Evolutionary conservation across 1,140 invertebrate species (phyloP).

Genomic region (Drosophila tsacasi): DNA sequence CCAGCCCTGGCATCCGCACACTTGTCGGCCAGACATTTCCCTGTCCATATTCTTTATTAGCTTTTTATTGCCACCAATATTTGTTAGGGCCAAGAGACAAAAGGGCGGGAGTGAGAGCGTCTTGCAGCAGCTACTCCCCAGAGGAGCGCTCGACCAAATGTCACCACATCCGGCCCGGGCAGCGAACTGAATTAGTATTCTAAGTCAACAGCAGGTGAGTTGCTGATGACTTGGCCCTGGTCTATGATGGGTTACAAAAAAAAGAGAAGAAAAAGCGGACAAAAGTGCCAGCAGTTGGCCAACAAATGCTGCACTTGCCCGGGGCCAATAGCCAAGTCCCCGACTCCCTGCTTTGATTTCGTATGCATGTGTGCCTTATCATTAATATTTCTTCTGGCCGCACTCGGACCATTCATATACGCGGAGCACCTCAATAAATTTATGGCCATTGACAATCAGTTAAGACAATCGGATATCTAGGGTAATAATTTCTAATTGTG

Average conservation of each 20-base stretch:
- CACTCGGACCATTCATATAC: constrained; percentile 42
- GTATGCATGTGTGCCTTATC: constrained; percentile 70
- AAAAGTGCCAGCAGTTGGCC: constrained; percentile 71
- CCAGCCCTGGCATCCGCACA: constrained; percentile 28
- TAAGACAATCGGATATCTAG: constrained; percentile 81
- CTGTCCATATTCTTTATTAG: constrained; percentile 75
- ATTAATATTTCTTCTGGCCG: constrained; percentile 72
- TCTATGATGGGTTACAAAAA: constrained; percentile 39
- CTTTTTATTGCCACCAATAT: constrained; percentile 81
- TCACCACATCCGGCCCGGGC: constrained; percentile 74
- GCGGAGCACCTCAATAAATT: constrained; percentile 54
- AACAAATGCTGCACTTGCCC: constrained; percentile 57
- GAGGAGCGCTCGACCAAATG: constrained; percentile 65
- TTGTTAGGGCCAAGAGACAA: constrained; percentile 57
- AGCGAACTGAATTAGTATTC: constrained; percentile 77
- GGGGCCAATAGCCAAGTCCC: constrained; percentile 22
- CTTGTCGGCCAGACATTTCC: constrained; percentile 57
- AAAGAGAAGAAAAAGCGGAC: constrained; percentile 5
- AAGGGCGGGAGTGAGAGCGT: constrained; percentile 10
- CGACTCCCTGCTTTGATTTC: constrained; percentile 62
- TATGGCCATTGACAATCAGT: constrained; percentile 80
- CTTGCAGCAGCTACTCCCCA: constrained; percentile 5
- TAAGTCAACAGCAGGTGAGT: constrained; percentile 65
- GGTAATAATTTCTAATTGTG: constrained; percentile 82
- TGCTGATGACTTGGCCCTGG: constrained; percentile 49